Base-by-base conservation (phyloP, 2,113 vertebrate genomes). In the Athene cunicularia region DNA sequence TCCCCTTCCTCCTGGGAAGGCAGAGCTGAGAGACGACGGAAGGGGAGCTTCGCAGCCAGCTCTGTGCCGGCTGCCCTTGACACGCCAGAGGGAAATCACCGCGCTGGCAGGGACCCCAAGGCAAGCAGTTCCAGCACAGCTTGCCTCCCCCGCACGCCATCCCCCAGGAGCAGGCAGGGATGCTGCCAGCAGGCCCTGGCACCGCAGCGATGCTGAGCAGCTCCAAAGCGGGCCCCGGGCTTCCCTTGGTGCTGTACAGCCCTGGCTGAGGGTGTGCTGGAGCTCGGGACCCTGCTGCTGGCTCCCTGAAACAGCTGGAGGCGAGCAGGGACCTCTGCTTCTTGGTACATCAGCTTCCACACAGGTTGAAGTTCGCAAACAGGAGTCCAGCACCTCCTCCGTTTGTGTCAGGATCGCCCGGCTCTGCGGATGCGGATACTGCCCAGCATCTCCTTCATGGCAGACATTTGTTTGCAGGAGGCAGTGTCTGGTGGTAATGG, bases 121-220 rank as follows among this genome's bases (percentile, higher is more conserved):
- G 89, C 56, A 14, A 43, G 64, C 85, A 66, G 82, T 58, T 75
- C 93, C 85, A 73, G 90, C 92, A 71, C 83, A 74, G 86, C 88
- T 81, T 82, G 74, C 71, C 77, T 86, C 56, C 66, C 66, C 41
- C 33, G 0, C 79, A 32, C 3, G 3, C 37, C 76, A 64, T 16
- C 73, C 80, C 80, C 79, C 12, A 15, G 68, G 66, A 75, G 45
- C 26, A 45, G 58, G 67, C 70, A 73, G 0, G n/a, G 66, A n/a
- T 75, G 76, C 72, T 96, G 95, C 89, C 92, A 92, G 76, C 86
- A 41, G 45, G 47, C 27, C 77, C 71, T 89, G 89, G 89, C 90
- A 87, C 27, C 63, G 8, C 22, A 37, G 66, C 67, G 27, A 17
- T 4, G 3, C 75, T 35, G 62, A 33, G 82, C 16, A 3, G 82